A percentile compares a stretch with the other conserved stretches of the same genome.
These are phyloP conservation scores for Ursus arctos DNA, from an alignment of 2,113 vertebrate species.

Conservation along the genomic window DNA sequence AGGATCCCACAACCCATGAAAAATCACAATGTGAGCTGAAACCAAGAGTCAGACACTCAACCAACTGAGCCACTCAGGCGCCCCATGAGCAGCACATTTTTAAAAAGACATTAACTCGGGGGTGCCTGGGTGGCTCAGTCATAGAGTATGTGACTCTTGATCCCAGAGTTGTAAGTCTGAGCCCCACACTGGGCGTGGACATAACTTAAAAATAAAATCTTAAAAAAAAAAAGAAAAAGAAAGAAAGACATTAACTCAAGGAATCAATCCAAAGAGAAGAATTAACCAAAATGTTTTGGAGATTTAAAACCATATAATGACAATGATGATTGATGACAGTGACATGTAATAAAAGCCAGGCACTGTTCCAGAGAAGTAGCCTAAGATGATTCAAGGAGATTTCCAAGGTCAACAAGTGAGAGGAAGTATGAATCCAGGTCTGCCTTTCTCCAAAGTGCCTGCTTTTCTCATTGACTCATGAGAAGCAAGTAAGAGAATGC, in stretches of 20 bases:
- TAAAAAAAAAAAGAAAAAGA: neutral
- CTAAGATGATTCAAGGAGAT: neutral
- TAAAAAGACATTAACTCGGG: neutral
- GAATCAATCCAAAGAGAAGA: neutral
- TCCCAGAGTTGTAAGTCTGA: neutral
- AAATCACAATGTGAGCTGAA: neutral
- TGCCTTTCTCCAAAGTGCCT: neutral
- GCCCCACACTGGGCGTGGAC: neutral
- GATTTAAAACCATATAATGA: neutral
- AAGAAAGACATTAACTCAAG: neutral
- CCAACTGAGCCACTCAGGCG: neutral
- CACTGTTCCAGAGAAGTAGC: neutral
- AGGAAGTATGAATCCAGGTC: neutral
- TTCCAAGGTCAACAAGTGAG: neutral
- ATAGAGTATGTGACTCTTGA: neutral
- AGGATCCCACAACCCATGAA: neutral
- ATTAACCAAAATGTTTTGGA: neutral
- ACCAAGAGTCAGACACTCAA: neutral
- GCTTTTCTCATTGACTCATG: neutral
- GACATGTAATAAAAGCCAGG: neutral
- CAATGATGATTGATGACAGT: neutral
- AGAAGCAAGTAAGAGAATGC: neutral
- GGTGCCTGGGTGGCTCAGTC: neutral
- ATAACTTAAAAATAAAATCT: neutral
- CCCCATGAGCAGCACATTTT: neutral